Percentiles rank a stretch among this genome's conserved stretches.
Evolutionary conservation across 2,888 invertebrate genomes (phyloP).

Genomic region (Orthosia incerta): DNA sequence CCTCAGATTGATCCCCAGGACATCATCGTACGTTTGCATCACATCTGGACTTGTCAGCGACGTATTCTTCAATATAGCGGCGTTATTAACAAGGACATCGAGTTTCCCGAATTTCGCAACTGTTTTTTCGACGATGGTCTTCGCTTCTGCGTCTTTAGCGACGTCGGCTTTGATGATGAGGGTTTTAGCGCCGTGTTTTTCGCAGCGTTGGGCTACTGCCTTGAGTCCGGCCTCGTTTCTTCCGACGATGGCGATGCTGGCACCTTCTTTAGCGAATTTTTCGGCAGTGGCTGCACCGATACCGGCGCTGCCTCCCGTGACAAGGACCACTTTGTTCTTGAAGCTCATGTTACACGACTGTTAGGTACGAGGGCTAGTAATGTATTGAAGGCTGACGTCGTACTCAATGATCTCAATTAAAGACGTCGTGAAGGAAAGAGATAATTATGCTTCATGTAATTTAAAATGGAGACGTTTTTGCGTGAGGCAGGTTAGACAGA

Average conservation of each 20-base stretch:
- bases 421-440: not conserved
- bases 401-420: conserved; percentile 12
- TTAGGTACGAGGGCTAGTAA: not conserved
- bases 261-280: conserved; percentile 69
- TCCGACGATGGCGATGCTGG: conserved; percentile 68
- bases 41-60: conserved; percentile 60
- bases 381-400: conserved; percentile 11
- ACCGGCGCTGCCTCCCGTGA: conserved; percentile 73
- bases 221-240: conserved; percentile 68
- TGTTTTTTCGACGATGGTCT: conserved; percentile 63
- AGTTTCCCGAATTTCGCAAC: conserved; percentile 68
- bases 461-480: conserved; percentile 6
- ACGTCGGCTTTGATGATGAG: conserved; percentile 70
- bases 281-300: conserved; percentile 71
- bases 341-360: conserved; percentile 66
- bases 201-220: conserved; percentile 58
- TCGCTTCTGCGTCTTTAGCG: conserved; percentile 64
- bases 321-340: conserved; percentile 70
- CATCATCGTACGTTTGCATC: conserved; percentile 66
- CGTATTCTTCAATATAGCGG: conserved; percentile 58
- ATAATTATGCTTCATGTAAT: not conserved
- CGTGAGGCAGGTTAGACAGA: conserved; percentile 2
- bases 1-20: conserved; percentile 66
- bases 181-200: conserved; percentile 52
- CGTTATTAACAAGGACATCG: conserved; percentile 75